Percentiles rank a stretch among this genome's conserved stretches.
Conservation (phyloP, 2,797 vertebrate genomes). For the Channa striata region DNA sequence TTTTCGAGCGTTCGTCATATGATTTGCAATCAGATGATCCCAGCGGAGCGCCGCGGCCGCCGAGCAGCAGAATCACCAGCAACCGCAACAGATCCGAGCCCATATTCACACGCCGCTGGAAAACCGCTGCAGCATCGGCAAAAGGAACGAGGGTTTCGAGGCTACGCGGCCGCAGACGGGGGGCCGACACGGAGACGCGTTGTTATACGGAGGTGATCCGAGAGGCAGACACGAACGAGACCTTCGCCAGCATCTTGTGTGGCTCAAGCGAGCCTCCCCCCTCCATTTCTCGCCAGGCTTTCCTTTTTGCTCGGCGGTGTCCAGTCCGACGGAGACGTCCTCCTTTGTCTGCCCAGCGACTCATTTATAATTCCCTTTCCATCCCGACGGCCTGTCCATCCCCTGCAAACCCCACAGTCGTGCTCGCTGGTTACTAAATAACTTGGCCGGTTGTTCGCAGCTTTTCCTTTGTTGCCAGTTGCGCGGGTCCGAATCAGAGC, state of each 20-base stretch:
- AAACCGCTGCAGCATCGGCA: slow-evolving; percentile 49
- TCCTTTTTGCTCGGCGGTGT: slow-evolving; percentile 48
- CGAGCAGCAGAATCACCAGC: slow-evolving; percentile 71
- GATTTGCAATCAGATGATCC: slow-evolving; percentile 88
- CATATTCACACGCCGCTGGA: slow-evolving; percentile 66
- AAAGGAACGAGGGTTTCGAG: too few species aligned
- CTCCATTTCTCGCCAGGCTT: slow-evolving; percentile 74
- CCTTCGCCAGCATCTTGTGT: slow-evolving; percentile 54
- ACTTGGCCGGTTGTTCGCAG: slow-evolving; percentile 47
- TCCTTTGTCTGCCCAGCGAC: slow-evolving; percentile 76
- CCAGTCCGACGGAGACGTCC: slow-evolving; percentile 61
- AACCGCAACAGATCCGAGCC: slow-evolving; percentile 63
- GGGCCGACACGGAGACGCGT: background rate
- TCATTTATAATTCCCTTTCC: slow-evolving; percentile 58
- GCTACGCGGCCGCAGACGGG: slow-evolving; percentile 10
- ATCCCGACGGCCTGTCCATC: slow-evolving; percentile 14
- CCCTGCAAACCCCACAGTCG: background rate
- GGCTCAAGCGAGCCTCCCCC: slow-evolving; percentile 61
- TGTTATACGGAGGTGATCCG: slow-evolving; percentile 37
- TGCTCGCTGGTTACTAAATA: slow-evolving; percentile 14
- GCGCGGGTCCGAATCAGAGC: slow-evolving; percentile 53
- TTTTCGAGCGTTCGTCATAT: slow-evolving; percentile 83
- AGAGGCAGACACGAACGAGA: slow-evolving; percentile 32
- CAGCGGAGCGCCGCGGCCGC: slow-evolving; percentile 49
- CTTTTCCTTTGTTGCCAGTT: slow-evolving; percentile 72